Evolutionary conservation across 2,888 invertebrate genomes (phyloP), one percentile per base, ranked within the genome.

Genomic region (Uloborus plumipes): DNA sequence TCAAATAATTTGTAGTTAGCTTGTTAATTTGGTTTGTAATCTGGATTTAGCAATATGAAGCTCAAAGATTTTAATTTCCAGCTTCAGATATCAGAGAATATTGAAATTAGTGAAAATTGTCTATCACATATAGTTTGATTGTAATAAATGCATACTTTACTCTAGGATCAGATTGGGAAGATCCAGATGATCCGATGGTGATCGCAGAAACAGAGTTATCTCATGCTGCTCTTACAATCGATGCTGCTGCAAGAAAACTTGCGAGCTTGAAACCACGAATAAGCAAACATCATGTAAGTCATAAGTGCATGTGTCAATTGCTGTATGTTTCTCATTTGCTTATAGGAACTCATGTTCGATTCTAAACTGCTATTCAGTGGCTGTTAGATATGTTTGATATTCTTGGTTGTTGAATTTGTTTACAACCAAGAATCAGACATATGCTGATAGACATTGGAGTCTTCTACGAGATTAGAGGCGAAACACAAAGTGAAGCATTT

Each of bases 381-480:
- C 94, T 91, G 93, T 94, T 91, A 98, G 98, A 99, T 99, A 99
- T 99, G 99, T 99, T 99, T 99, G 98, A 98, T 99, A 99, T 98
- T 98, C 98, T 99, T 99, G 99, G 98, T 99, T 98, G 97, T 95
- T 59, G 20, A 72, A 49, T 91, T 91, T 87, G 88, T 89, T 91
- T 92, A 94, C 96, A 95, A 96, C 98, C 98, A 93, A 95, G 95
- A 97, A 95, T 97, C 97, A 96, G 96, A 98, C 98, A 97, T 99
- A 98, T 98, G 94, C 94, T 94, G 92, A 92, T 91, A 87, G 87
- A 86, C 87, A 70, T 50, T 65, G 39, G 39, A 39, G 3, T 39
- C 39, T 39, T 39, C 39, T 11, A 9, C 39, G 9, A 39, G 7
- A 11, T 9, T 39, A 39, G 39, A 39, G 39, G 39, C 39, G 9